Evolutionary conservation across 2,113 vertebrate species (phyloP), one percentile per base, ranked within the genome.

Genomic region (Trochalopteron elliotii): DNA sequence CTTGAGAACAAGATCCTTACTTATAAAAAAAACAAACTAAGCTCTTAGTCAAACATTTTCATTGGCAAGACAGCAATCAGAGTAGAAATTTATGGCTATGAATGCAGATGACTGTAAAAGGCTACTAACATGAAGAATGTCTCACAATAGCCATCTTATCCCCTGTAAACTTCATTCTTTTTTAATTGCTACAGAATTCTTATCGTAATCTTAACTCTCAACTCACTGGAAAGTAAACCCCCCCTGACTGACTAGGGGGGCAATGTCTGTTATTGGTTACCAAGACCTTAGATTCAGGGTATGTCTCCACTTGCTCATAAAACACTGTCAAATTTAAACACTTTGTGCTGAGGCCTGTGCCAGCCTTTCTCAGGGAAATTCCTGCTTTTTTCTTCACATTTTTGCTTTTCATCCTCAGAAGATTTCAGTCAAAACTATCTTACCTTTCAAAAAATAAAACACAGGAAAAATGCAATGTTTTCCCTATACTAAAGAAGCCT

Each of bases 11-110:
- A 63, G 27, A 9, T 59, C 16, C 83, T 81, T 53, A 61, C 37
- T 91, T 50, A 50, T 17, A 80, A 80, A 83, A 74, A 85, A 86
- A 61, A 2, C 33, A 88, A 83, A 67, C 17, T 63, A 90, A 88
- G 44, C 49, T 83, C 74, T 87, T 88, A 83, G 82, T 94, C 80
- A 97, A 94, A 82, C 84, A 94, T 96, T 97, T 97, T 97, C 64
- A 63, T 91, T 97, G 25, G 79, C 97, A 96, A 61, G 57, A 77
- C 69, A 92, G 94, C 75, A 89, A 95, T 83, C 63, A 85, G 33
- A 69, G 79, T 12, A 65, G 53, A 75, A 89, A 70, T 69, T 65
- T 78, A 49, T 84, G 47, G 21, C 52, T 87, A 45, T 59, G 27
- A 75, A 83, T 84, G 45, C 67, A 44, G 74, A 94, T 82, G 49